Conservation (phyloP, 1,140 invertebrate species). For the Drosophila orena region DNA sequence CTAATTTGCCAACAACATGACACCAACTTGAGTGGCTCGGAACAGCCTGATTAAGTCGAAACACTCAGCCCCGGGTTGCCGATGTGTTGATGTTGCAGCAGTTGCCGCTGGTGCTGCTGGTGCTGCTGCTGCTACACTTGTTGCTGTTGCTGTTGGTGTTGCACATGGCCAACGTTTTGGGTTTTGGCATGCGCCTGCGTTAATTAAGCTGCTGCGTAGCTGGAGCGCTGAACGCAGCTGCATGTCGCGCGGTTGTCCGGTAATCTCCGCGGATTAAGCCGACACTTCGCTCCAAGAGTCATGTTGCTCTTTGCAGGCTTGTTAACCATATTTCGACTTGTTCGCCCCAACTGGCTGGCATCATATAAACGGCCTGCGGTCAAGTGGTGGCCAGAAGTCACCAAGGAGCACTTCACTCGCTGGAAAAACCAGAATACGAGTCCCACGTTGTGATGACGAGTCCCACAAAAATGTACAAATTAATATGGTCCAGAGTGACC, state of each 20-base stretch:
- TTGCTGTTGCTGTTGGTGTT: constrained; percentile 12
- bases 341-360: constrained; percentile 35
- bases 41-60: constrained; percentile 75
- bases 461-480: background rate
- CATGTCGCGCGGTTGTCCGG: constrained; percentile 63
- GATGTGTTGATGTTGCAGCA: constrained; percentile 6
- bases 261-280: constrained; percentile 80
- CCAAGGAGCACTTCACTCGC: constrained; percentile 47
- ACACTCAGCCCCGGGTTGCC: constrained; percentile 47
- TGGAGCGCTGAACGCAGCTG: constrained; percentile 36
- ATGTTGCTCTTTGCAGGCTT: constrained; percentile 77
- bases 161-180: constrained; percentile 50
- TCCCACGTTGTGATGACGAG: too few relatives aligned
- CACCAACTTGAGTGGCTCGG: constrained; percentile 50
- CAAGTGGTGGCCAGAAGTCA: constrained; percentile 52
- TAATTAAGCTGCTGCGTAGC: constrained; percentile 70
- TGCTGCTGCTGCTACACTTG: constrained; percentile 1
- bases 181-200: constrained; percentile 75
- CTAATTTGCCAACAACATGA: constrained; percentile 81
- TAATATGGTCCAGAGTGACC: background rate
- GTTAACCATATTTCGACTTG: constrained; percentile 78
- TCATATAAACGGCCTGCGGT: constrained; percentile 67
- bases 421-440: background rate
- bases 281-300: constrained; percentile 69
- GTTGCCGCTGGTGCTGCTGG: constrained; percentile 7